A percentile compares a stretch with the other conserved stretches of the same genome.
Conservation (phyloP, 2,888 invertebrate species). For the Cinara cedri region DNA sequence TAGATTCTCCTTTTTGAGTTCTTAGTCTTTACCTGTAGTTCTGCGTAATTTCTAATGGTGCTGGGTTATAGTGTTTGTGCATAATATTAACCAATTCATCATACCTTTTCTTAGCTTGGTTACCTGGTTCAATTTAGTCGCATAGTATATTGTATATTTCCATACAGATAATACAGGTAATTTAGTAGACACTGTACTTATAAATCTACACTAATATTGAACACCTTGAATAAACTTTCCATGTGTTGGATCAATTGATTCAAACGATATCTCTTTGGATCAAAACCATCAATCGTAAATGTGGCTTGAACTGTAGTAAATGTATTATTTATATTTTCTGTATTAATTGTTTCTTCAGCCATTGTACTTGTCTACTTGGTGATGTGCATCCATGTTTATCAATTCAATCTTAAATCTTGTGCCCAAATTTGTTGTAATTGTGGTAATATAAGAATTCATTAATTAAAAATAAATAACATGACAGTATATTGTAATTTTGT, state of each 20-base stretch:
- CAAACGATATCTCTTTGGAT: background rate
- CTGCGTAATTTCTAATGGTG: too few relatives aligned
- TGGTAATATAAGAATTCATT: too few relatives aligned
- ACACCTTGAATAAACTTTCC: background rate
- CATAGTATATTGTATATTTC: background rate
- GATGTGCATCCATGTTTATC: background rate
- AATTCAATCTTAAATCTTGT: background rate
- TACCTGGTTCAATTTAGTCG: background rate
- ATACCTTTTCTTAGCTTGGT: background rate
- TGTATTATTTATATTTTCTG: background rate
- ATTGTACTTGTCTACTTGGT: background rate
- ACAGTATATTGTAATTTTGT: too few relatives aligned
- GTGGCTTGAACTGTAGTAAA: background rate
- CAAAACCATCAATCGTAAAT: background rate
- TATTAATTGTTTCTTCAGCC: background rate
- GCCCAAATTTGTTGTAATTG: constrained; percentile 2
- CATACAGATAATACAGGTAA: constrained; percentile 6
- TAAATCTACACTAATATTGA: background rate
- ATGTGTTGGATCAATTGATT: background rate
- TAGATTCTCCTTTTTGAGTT: background rate
- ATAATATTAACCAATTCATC: background rate
- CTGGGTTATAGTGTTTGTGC: background rate
- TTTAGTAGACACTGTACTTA: background rate
- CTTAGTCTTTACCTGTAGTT: too few relatives aligned
- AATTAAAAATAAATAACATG: too few relatives aligned